Evolutionary conservation across 2,888 invertebrate genomes (phyloP).

Genomic region (Xestobium rufovillosum): DNA sequence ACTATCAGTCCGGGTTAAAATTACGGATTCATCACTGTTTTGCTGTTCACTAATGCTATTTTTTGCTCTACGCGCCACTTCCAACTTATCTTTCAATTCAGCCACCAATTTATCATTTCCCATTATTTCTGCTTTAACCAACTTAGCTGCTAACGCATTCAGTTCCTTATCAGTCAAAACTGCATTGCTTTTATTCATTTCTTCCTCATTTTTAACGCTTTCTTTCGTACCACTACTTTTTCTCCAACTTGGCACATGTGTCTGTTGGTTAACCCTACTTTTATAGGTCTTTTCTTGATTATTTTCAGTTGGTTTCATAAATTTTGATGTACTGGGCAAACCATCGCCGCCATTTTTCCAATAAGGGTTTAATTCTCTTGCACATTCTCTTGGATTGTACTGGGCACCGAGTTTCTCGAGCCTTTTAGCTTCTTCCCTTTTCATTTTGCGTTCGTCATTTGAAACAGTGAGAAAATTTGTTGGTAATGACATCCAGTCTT

Average conservation of each 20-base stretch:
- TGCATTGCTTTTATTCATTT: conserved; percentile 18
- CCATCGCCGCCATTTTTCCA: conserved; percentile 89
- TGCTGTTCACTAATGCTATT: conserved; percentile 20
- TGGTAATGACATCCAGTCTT: conserved; percentile 75
- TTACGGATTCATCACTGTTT: conserved; percentile 48
- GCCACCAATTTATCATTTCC: conserved; percentile 65
- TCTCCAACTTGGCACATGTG: conserved; percentile 18
- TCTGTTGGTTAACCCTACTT: conserved; percentile 5
- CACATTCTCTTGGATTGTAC: conserved; percentile 64
- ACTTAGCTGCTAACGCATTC: conserved; percentile 84
- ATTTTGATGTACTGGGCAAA: conserved; percentile 62
- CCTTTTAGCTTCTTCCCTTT: conserved; percentile 46
- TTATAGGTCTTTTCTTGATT: conserved; percentile 24
- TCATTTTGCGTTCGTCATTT: conserved; percentile 41
- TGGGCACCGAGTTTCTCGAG: conserved; percentile 50
- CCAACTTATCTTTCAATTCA: conserved; percentile 68
- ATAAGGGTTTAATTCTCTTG: conserved; percentile 80
- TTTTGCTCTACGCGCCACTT: conserved; percentile 53
- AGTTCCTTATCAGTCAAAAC: conserved; percentile 69
- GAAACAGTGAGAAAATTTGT: conserved; percentile 39
- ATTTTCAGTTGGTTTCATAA: conserved; percentile 43
- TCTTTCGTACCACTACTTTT: conserved; percentile 12
- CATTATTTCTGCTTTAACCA: conserved; percentile 90
- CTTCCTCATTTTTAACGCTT: conserved; percentile 7
- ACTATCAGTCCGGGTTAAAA: conserved; percentile 61